Base-by-base conservation (phyloP, 1,140 invertebrate genomes). In the Tetramorium parvispinum region DNA sequence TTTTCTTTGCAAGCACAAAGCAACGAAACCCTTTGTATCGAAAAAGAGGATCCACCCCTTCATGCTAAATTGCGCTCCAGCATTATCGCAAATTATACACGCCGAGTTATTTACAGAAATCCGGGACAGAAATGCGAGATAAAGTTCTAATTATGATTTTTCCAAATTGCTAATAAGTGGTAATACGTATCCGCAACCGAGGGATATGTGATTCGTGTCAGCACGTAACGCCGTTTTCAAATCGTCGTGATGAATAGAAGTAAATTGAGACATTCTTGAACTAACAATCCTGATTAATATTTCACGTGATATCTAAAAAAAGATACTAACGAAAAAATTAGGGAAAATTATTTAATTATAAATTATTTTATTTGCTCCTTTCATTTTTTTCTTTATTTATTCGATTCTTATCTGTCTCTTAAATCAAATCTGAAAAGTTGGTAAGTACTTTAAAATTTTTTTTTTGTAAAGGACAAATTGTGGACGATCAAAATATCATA, bases 41-140 rank as follows among this genome's bases (percentile, higher is more conserved):
- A 57, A 46, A 70, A 83, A 43, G 51, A 61, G 37, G 32, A 82
- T 59, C 7, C 51, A 43, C 37, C 40, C 51, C 55, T 53, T 32
- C 18, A 53, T 32, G 40, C 68, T 59, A 59, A 59, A 83, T 73
- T 61, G 43, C 68, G 10, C 66, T 32, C 55, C 68, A n/a, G 37
- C 40, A 83, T 83, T 83, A 61, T 57, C 24, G 24, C 32, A 73
- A 82, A 82, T 82, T 82, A 82, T 32, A 82, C 18, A 32, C 40
- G 59, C 8, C 18, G 18, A 57, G 51, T 59, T 51, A 51, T 66
- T 65, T 81, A 43, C 43, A 40, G 43, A 24, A 71, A 57, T 73
- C 16, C 40, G 32, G 13, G 40, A 59, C 18, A 57, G 16, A 2
- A 40, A 53, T 8, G 40, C 27, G 32, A 13, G 18, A 7, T 46